phyloP scores from a whole-genome alignment of 2,113 vertebrate species.

The Anoplopoma fimbria region DNA sequence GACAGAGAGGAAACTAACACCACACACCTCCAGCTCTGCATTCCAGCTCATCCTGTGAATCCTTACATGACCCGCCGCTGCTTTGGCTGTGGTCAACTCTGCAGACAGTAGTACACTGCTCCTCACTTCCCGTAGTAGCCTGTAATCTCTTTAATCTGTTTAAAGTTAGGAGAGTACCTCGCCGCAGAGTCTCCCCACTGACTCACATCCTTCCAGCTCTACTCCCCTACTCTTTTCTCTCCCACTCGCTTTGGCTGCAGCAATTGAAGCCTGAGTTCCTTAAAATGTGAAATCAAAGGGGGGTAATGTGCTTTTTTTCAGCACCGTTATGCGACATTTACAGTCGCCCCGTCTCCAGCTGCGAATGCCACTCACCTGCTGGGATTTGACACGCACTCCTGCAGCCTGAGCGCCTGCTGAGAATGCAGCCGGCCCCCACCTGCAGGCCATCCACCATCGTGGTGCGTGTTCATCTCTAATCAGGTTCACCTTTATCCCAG shows the following conservation, averaged over 20 bases:
- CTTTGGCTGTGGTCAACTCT: not conserved
- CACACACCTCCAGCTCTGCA: slow-evolving; percentile 28
- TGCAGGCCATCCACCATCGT: not conserved
- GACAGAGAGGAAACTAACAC: slow-evolving; percentile 29
- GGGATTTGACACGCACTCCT: slow-evolving; percentile 47
- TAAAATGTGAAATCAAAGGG: not conserved
- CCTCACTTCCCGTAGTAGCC: slow-evolving; percentile 20
- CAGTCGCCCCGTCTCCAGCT: not conserved
- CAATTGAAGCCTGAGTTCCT: not conserved
- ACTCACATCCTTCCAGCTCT: slow-evolving; percentile 27
- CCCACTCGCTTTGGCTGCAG: not conserved
- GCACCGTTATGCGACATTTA: slow-evolving; percentile 21
- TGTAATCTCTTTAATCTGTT: slow-evolving; percentile 55
- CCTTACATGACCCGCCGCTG: not conserved
- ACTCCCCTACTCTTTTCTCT: not conserved
- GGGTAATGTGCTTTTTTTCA: not conserved
- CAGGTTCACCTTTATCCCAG: slow-evolving; percentile 12
- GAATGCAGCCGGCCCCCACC: slow-evolving; percentile 28
- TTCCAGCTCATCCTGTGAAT: slow-evolving; percentile 34
- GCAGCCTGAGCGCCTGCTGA: slow-evolving; percentile 33
- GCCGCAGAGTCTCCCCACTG: not conserved
- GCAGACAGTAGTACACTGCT: slow-evolving; percentile 24
- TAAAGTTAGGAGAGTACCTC: slow-evolving; percentile 18
- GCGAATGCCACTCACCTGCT: slow-evolving; percentile 36
- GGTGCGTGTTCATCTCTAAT: slow-evolving; percentile 39